Base-by-base conservation (phyloP, 2,888 invertebrate genomes). In the Spodoptera littoralis region DNA sequence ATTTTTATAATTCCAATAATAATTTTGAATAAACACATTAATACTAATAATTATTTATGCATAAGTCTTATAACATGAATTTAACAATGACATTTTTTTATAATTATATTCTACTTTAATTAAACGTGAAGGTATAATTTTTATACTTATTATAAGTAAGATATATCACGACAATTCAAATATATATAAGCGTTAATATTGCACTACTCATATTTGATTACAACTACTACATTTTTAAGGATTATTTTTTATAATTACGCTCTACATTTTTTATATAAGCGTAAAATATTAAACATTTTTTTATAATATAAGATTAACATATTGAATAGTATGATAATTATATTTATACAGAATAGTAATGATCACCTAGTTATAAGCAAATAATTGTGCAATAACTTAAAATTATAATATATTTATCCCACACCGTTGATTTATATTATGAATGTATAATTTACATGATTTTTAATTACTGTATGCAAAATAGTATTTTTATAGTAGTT, bases 301-400 rank as follows among this genome's bases (percentile, higher is more conserved):
- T 48, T 73, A 48, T 56, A 60, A 68, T 24, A 9, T 56, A 42
- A 46, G 30, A 51, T 64, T 70, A 69, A 49, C 66, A 50, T 61
- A 75, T 63, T 47, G 57, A 78, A 53, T 60, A 61, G 63, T 59
- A 24, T 55, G 45, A 44, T 60, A 46, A 65, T 30, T 56, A 41
- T 56, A 62, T 62, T 52, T 52, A 36, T 55, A 65, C 13, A 50
- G 65, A 66, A 58, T n/a, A 55, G 61, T 55, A 11, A 50, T 51
- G 44, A 58, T 30, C 41, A 49, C 24, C 2, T 27, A 46, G 18
- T 36, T 66, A 48, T 27, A 66, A 69, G 64, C 55, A 64, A 58
- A 60, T 24, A n/a, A 65, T 81, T 79, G 79, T 79, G 81, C 81
- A 76, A 36, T 53, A 70, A 76, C 68, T 70, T 77, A 69, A 63